Evolutionary conservation across 2,113 vertebrate species (phyloP), one percentile per base, ranked within the genome.

Genomic region (Elanus axillaris): DNA sequence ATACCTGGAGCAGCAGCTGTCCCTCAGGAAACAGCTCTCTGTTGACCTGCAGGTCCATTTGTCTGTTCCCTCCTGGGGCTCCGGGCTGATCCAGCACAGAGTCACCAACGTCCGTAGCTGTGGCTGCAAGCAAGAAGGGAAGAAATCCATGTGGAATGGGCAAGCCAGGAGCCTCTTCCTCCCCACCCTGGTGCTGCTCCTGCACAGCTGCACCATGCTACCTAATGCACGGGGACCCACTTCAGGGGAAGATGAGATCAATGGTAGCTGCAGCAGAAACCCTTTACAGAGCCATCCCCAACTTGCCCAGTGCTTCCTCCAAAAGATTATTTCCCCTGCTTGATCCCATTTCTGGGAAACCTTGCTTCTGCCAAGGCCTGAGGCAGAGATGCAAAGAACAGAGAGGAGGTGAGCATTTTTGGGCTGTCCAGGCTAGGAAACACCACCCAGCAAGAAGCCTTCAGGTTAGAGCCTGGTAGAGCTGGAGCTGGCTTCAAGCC

Each of bases 1-100:
- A 21, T 92, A 99, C 98, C 98, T 99, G 98, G 23, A 99, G 98
- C 93, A 99, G 97, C 88, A 99, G 91, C 14, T 99, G 97, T 25
- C 98, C 98, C 94, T 99, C 99, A 1, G 97, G 97, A 95, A 99
- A 97, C 56, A 48, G 91, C 73, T 98, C 97, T 15, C 88, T 92
- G 19, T 98, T 79, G 34, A 97, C 68, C 91, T 97, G 96, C 4
- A 18, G 89, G n/a, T 84, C 66, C 0, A 0, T 96, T 58, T 32
- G 36, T 60, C 86, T 40, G 9, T 92, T 97, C 52, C 86, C 91
- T 78, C 94, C 96, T 4, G 86, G 90, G n/a, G 64, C 64, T 18
- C 63, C 45, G 38, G 68, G 27, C 38, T 93, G 91, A 18, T 95
- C 90, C 53, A 66, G 77, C 26, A 96, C 1, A 6, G 88, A 43